These are phyloP conservation scores for Notothenia rossii DNA, from an alignment of 2,113 vertebrate genomes.

Conservation along the genomic window DNA sequence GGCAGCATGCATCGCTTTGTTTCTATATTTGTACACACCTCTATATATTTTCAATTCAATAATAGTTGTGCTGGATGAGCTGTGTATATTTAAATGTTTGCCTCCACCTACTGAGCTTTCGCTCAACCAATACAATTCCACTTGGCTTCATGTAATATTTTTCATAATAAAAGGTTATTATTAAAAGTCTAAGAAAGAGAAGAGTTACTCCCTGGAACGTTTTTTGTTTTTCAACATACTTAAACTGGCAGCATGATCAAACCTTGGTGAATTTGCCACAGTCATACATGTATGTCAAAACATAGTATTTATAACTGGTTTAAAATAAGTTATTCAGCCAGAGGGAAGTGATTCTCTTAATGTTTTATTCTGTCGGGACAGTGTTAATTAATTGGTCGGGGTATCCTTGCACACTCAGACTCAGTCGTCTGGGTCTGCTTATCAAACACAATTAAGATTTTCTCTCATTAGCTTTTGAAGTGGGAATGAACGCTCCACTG, in stretches of 20 bases:
- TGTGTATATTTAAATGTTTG: neutral
- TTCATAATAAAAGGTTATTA: too few relatives aligned
- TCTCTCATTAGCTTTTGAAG: slow-evolving; percentile 63
- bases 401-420: slow-evolving; percentile 54
- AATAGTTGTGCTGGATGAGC: too few relatives aligned
- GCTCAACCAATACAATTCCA: too few relatives aligned
- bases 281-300: neutral
- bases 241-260: neutral
- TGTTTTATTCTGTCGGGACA: slow-evolving; percentile 56
- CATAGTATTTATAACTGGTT: slow-evolving; percentile 31
- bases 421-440: slow-evolving; percentile 53
- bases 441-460: slow-evolving; percentile 67
- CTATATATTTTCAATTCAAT: too few relatives aligned
- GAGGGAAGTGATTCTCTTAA: slow-evolving; percentile 46
- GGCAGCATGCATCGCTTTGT: neutral
- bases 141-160: too few relatives aligned
- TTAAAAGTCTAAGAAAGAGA: neutral
- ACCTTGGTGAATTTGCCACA: neutral
- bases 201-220: neutral
- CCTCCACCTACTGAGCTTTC: too few relatives aligned
- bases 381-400: slow-evolving; percentile 65
- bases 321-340: slow-evolving; percentile 20
- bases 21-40: neutral
- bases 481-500: slow-evolving; percentile 43
- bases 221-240: neutral